Evolutionary conservation across 2,888 invertebrate genomes (phyloP).

Genomic region (Lobophora halterata): DNA sequence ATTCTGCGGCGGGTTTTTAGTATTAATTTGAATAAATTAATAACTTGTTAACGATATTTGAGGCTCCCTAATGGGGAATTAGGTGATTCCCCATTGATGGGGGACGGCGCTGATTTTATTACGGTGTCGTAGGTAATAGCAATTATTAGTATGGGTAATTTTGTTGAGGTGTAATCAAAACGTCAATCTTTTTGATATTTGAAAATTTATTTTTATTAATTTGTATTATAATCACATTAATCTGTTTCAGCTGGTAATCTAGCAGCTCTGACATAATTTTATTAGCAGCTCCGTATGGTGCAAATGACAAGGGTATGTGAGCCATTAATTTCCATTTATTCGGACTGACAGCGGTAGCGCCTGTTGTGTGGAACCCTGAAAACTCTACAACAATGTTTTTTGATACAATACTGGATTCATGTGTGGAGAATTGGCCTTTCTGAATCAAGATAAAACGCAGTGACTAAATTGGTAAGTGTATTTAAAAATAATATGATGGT

Average conservation of each 20-base stretch:
- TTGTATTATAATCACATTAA: too few relatives aligned
- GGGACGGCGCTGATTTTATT: neutral
- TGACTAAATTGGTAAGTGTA: too few relatives aligned
- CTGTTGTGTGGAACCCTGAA: slow-evolving; percentile 37
- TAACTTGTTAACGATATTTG: slow-evolving; percentile 13
- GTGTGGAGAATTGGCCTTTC: slow-evolving; percentile 14
- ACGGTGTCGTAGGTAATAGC: too few relatives aligned
- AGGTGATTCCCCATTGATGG: neutral
- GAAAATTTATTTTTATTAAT: too few relatives aligned
- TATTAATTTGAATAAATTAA: slow-evolving; percentile 25
- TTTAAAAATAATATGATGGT: too few relatives aligned
- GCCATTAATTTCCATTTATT: slow-evolving; percentile 66
- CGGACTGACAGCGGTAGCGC: slow-evolving; percentile 48
- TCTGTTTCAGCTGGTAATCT: slow-evolving; percentile 37
- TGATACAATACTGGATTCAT: slow-evolving; percentile 12
- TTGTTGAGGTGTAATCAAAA: too few relatives aligned
- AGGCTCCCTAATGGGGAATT: too few relatives aligned
- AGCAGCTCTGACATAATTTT: slow-evolving; percentile 39
- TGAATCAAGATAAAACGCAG: too few relatives aligned
- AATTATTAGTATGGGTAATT: too few relatives aligned
- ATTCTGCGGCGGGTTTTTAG: slow-evolving; percentile 17
- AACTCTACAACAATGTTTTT: slow-evolving; percentile 34
- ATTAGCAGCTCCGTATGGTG: slow-evolving; percentile 35
- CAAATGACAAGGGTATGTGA: slow-evolving; percentile 38
- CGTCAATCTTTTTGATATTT: too few relatives aligned